Conservation (phyloP, 2,888 invertebrate species). For the Eudasyphora cyanicolor region DNA sequence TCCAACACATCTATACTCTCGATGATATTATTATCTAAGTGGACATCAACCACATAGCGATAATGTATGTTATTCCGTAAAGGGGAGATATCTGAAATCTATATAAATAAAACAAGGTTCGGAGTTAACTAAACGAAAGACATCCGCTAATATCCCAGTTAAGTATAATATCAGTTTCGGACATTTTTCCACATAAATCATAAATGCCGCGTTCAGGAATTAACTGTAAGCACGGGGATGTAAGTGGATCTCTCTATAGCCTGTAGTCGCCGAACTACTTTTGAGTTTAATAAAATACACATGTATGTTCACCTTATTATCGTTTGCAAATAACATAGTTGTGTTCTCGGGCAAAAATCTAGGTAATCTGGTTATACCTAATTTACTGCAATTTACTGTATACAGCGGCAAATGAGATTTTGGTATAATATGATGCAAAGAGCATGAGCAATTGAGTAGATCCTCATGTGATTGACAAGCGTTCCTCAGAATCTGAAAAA, state of each 20-base stretch:
- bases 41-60: conserved; percentile 86
- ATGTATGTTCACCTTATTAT: conserved; percentile 74
- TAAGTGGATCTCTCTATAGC: too few relatives aligned
- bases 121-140: conserved; percentile 37
- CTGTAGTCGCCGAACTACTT: too few relatives aligned
- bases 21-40: conserved; percentile 88
- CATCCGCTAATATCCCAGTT: too few relatives aligned
- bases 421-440: conserved; percentile 77
- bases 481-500: conserved; percentile 70
- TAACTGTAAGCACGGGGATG: too few relatives aligned
- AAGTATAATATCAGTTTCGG: too few relatives aligned
- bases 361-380: conserved; percentile 75
- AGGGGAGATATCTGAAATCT: conserved; percentile 87
- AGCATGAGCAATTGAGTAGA: conserved; percentile 77
- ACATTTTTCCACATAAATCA: neutral
- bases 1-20: conserved; percentile 86
- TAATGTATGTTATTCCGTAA: conserved; percentile 85
- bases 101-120: conserved; percentile 52
- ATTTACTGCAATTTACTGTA: conserved; percentile 78
- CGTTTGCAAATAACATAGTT: conserved; percentile 76
- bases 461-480: conserved; percentile 77
- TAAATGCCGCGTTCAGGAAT: too few relatives aligned
- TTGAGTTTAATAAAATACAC: neutral
- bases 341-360: conserved; percentile 77
- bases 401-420: conserved; percentile 77